Percentiles rank a stretch among this genome's conserved stretches.
phyloP scores from a whole-genome alignment of 2,113 vertebrate genomes.

The Bubo scandiacus region DNA sequence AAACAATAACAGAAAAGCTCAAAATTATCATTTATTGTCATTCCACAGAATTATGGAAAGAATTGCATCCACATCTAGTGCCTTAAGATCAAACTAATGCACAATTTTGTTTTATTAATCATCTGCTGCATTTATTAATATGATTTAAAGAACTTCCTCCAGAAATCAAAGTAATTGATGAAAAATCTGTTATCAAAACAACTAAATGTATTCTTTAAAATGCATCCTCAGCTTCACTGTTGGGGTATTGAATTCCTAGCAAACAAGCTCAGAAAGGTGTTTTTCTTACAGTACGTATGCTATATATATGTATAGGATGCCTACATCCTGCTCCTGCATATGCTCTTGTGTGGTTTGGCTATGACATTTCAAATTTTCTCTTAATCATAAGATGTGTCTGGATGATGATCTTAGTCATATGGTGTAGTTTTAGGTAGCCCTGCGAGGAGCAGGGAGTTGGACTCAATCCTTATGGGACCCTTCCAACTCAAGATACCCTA shows the following conservation, averaged over 20 bases:
- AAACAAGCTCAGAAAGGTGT: not conserved
- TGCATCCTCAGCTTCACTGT: not conserved
- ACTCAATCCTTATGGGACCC: not conserved
- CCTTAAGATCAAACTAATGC: not conserved
- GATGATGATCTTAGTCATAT: not conserved
- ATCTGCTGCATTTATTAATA: not conserved
- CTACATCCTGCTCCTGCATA: not conserved
- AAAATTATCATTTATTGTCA: not conserved
- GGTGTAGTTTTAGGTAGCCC: not conserved
- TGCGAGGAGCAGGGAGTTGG: not conserved
- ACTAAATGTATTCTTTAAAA: not conserved
- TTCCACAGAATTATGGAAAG: not conserved
- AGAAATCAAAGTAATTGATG: not conserved
- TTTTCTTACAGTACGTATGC: not conserved
- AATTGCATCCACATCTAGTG: not conserved
- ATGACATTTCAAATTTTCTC: not conserved
- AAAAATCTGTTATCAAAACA: not conserved
- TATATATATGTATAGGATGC: not conserved
- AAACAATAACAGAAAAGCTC: not conserved
- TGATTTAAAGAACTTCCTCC: not conserved
- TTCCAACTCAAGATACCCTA: not conserved
- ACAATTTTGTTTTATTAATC: not conserved
- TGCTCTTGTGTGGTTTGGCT: not conserved
- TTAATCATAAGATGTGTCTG: accelerated
- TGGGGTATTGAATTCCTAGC: not conserved